Conservation (phyloP, 2,113 vertebrate species). For the Actenoides hombroni region DNA sequence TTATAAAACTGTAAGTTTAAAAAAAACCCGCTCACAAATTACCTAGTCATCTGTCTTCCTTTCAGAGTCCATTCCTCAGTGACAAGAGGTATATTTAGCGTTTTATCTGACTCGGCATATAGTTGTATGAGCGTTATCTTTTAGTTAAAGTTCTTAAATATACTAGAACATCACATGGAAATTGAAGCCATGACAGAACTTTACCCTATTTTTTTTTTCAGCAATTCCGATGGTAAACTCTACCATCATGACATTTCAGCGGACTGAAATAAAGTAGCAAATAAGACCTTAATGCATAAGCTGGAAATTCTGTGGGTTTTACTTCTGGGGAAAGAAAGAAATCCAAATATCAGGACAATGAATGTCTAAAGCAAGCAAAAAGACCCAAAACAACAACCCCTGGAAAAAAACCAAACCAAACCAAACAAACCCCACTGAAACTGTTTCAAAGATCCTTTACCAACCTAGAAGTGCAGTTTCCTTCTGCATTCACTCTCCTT, state of each 20-base stretch:
- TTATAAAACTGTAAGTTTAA: background rate
- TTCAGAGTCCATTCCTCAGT: background rate
- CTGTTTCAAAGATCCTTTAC: background rate
- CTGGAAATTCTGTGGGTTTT: background rate
- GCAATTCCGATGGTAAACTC: background rate
- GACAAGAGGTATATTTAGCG: background rate
- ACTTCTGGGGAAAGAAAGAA: background rate
- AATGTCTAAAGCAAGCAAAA: background rate
- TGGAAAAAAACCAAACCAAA: no score
- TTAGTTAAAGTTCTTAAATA: background rate
- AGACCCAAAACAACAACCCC: background rate
- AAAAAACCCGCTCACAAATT: background rate
- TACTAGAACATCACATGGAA: background rate
- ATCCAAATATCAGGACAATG: background rate
- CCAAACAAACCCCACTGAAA: no score
- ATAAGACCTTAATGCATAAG: fast-evolving
- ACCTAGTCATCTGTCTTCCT: background rate
- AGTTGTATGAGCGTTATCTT: background rate
- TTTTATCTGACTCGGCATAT: background rate
- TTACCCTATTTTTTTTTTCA: background rate
- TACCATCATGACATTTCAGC: background rate
- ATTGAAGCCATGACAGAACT: background rate
- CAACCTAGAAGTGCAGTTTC: background rate
- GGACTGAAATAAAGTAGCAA: background rate
- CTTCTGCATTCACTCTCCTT: background rate